Base-by-base conservation (phyloP, 2,888 invertebrate species). In the Camponotus fellah region DNA sequence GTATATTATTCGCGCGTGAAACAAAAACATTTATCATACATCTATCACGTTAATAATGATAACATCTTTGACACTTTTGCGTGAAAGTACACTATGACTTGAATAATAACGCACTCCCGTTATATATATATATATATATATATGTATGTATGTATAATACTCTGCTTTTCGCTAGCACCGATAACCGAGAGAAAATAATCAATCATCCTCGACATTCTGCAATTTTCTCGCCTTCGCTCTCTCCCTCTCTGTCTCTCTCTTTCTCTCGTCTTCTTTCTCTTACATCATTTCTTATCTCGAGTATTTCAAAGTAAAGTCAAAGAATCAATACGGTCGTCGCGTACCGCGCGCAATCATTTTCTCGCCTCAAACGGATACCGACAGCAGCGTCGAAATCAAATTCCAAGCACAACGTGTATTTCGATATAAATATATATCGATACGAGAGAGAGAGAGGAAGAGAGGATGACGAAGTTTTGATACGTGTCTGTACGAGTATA, bases 121-220 rank as follows among this genome's bases (percentile, higher is more conserved):
- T 64, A 34, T 5, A 65, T 32, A 64, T 46, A 5, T 14, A 60
- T 49, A 49, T 49, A 2, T 26, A 26, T 46, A 46, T 64, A 34
- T 5, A 65, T 32, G 43, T 46, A 5, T 14, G 34, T 49, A 49
- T 49, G 26, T 26, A 26, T 46, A 46, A 26, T 17, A 32, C 32
- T 32, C 17, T n/a, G 34, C 60, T 62, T 72, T 79, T 17, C 60
- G 60, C 32, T 37, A 53, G 12, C 71, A 17, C 49, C 80, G 68
- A 79, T 84, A 80, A 82, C 81, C 83, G 82, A 85, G 82, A 75
- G 84, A 84, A 90, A 90, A 87, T 85, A 88, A 89, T 89, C 89
- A 88, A 90, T 89, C 89, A 89, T 88, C 77, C 72, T 86, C 89
- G 87, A 87, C 87, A 65, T 86, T 79, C 83, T 84, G 86, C 84